Base-by-base conservation (phyloP, 1,140 invertebrate genomes). In the Cydia strobilella region DNA sequence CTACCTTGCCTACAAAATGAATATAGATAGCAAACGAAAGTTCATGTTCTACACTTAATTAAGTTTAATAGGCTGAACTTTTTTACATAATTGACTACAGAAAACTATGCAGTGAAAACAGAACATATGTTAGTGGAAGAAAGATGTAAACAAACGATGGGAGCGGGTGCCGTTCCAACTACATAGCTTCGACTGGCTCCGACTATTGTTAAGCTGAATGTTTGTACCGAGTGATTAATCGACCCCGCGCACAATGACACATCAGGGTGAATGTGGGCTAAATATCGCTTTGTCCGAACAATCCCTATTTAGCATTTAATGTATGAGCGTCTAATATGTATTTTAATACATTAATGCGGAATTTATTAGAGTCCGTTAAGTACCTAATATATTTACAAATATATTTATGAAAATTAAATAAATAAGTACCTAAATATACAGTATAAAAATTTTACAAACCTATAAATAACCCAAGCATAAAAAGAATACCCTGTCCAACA, bases 251-350 rank as follows among this genome's bases (percentile, higher is more conserved):
- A 69, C 27, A 69, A 69, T 69, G 65, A 35, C n/a, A 69, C n/a
- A 35, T 66, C 23, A 20, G 27, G 65, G 65, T 39, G 18, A 69
- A 69, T 69, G 65, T 69, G 65, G 27, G 31, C 65, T 69, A 69
- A 69, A 69, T 69, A 69, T 69, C 65, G 65, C 27, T 42, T 69
- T 69, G 31, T 69, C 65, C 65, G n/a, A n/a, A 35, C 31, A 69
- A 18, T 42, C 63, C 27, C 65, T 69, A 20, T n/a, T n/a, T n/a
- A n/a, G n/a, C n/a, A 23, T 25, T 42, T 69, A 69, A 27, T 31
- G 63, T 69, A 35, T 20, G 54, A n/a, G 4, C 54, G 20, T 59
- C 54, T 59, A 59, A 59, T 59, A 23, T 18, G 18, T 59, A 59
- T 59, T 59, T 54, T 59, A 59, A 23, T 59, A 12, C 7, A 18